Base-by-base conservation (phyloP, 1,140 invertebrate species). In the Vanessa atalanta region DNA sequence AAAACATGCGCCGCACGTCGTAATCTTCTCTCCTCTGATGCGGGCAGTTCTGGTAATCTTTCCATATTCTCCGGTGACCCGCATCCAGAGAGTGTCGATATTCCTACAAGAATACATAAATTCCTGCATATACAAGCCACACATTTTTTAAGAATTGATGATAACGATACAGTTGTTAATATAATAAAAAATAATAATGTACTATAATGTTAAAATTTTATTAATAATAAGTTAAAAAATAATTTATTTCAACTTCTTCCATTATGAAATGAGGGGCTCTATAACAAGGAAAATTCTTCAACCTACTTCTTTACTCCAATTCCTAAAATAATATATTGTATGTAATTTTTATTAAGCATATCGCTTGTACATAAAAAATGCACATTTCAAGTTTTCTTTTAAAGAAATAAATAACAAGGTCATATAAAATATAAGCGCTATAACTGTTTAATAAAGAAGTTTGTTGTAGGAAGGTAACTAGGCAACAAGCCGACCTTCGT, bases 1-100 rank as follows among this genome's bases (percentile, higher is more conserved):
- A 97, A 90, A 55, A 96, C 93, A 66, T 95, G 92, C 11, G 96
- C 96, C 0, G 96, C 96, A 43, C 96, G 94, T 79, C 96, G 96
- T 64, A 97, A 89, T 48, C 96, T 94, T 87, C 96, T 95, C 87
- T 97, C 96, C 90, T 97, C 96, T 65, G 96, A 94, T n/a, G 95
- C 94, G 72, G 96, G 96, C 78, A 97, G 88, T 93, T 97, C 95
- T 26, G 96, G 96, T 78, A 97, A 91, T 64, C 95, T 94, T 74
- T 95, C 95, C 79, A 96, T 90, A 80, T 94, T 93, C 63, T 95
- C 94, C 20, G 94, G 94, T 78, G 95, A 94, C 14, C 94, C 95
- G 81, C 96, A 97, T 79, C 95, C 96, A 23, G 96, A 95, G 72
- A 97, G 89, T 75, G 96, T 96, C 50, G 96, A 97, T 80, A 97